Evolutionary conservation across 35 echinoderm and acorn worm genomes (phyloP), one percentile per base, ranked within the genome.

Genomic region (Acanthaster planci): DNA sequence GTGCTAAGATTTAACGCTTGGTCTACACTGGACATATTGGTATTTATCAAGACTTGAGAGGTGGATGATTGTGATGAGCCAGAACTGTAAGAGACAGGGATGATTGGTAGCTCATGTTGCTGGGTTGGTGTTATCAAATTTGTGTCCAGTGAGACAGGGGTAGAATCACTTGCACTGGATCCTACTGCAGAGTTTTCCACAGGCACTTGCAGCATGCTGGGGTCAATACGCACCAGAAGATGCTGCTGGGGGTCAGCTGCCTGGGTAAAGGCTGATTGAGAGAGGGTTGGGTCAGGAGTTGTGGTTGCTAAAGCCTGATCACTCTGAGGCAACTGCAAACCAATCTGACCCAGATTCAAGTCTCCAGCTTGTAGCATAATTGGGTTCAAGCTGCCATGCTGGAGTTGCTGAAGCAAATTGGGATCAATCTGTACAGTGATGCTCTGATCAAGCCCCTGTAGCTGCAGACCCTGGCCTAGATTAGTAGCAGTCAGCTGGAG

Each of bases 351-450:
- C 8, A 92, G 37, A 38, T 89, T 91, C 21, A 78, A 60, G 16
- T 92, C 89, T 39, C 77, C 78, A 27, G 92, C 77, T 59, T 97
- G 95, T 30, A 97, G 75, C 56, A 90, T 93, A 51, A 93, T 88
- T 37, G 96, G 58, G 34, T 99, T 99, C 17, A 83, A 84, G 51
- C 59, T 89, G 56, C 82, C 82, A 42, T 99, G 96, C 81, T 99
- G 96, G 17, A 99, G 76, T 60, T 99, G 96, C 78, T 94, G 92
- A 30, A 99, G 86, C 8, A 99, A 77, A 50, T 53, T 91, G 39
- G 89, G 92, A 89, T 99, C 96, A 29, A 99, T 99, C 67, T 99
- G 96, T 1, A 99, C 96, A 0, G 96, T 99, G 82, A 99, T 99
- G 78, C 92, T 99, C 19, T 92, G 77, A 86, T 94, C 92, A 32